phyloP scores from a whole-genome alignment of 2,797 vertebrate species.

The Sebastes aleutianus region DNA sequence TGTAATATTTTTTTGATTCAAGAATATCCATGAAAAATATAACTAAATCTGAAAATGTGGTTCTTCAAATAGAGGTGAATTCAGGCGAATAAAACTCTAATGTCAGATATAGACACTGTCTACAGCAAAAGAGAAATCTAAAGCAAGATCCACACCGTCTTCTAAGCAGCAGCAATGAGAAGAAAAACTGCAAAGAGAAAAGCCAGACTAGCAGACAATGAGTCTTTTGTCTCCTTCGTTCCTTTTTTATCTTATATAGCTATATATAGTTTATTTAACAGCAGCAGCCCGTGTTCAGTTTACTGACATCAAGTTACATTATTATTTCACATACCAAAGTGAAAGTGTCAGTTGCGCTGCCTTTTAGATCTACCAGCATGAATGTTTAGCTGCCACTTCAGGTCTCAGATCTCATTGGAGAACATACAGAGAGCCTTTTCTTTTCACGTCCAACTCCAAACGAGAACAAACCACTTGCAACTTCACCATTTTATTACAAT shows the following conservation, averaged over 20 bases:
- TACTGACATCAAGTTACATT: constrained; percentile 20
- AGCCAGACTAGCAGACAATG: background rate
- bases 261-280: constrained; percentile 25
- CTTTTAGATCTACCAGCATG: constrained; percentile 15
- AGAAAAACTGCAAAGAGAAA: background rate
- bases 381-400: constrained; percentile 16
- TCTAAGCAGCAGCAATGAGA: background rate
- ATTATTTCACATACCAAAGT: constrained; percentile 29
- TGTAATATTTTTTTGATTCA: no score
- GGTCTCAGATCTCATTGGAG: constrained; percentile 22
- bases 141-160: background rate
- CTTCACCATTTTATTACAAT: background rate
- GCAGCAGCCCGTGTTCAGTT: constrained; percentile 16
- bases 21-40: background rate
- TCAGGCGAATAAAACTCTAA: background rate
- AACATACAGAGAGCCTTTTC: background rate
- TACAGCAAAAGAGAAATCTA: background rate
- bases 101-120: background rate
- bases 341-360: constrained; percentile 10
- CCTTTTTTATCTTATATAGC: background rate
- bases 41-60: background rate
- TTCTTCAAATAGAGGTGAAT: background rate
- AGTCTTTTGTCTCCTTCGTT: background rate
- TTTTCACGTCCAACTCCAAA: background rate
- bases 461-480: constrained; percentile 6